Evolutionary conservation across 2,113 vertebrate genomes (phyloP), one percentile per base, ranked within the genome.

Genomic region (Prunella himalayana): DNA sequence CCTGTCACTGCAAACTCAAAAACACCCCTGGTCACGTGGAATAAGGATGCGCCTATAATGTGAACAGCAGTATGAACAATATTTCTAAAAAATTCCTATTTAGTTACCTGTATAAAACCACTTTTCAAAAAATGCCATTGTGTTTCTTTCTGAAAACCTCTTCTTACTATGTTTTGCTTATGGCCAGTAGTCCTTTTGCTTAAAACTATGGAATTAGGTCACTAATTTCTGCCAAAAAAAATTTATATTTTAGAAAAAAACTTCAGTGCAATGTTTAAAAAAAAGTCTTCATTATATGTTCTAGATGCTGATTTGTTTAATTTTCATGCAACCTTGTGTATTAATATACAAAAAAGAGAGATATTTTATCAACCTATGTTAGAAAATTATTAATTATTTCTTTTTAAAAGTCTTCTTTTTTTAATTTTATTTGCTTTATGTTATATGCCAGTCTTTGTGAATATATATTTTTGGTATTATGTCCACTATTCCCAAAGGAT

Each of bases 61-160:
- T 56, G 27, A 76, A n/a, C 11, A 56, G 10, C 3, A 22, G 4
- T 25, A 9, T 42, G n/a, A 81, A 41, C 2, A 41, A 39, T 15
- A n/a, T 6, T 72, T 68, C 22, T 79, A n/a, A 56, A 68, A 63
- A 50, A 50, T n/a, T 83, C 22, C 6, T 9, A 9, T 37, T 71
- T 42, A 12, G 5, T 28, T 54, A 59, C 11, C 16, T 28, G 9
- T 41, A 66, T 56, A 37, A 16, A 61, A 39, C 0, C 0, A 0
- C 1, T 41, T 86, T 61, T 87, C 5, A n/a, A 53, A 79, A 82
- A 51, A 53, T 13, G 15, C 1, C 4, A 22, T 11, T 41, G 3
- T 8, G 3, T 33, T 59, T 70, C 51, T 61, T 53, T 84, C 14
- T 93, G 53, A 83, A 59, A 59, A 7, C 1, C 27, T 69, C 64